Percentiles rank a stretch among this genome's conserved stretches.
These are phyloP conservation scores for Caenorhabditis afra DNA, from an alignment of 2,888 invertebrate genomes.

Conservation along the genomic window DNA sequence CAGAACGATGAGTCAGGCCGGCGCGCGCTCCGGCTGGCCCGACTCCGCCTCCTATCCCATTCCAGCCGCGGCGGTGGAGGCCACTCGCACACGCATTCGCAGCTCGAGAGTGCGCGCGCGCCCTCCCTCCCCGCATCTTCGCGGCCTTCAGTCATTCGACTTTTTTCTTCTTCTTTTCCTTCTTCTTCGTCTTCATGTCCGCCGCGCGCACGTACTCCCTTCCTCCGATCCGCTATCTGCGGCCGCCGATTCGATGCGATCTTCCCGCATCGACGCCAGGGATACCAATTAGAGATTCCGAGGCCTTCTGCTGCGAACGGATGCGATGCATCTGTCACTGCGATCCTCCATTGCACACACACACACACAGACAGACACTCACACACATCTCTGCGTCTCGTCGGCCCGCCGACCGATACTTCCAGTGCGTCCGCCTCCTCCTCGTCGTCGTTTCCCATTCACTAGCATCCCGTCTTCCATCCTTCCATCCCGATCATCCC, in stretches of 20 bases:
- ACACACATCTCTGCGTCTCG: constrained; percentile 47
- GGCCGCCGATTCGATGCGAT: constrained; percentile 34
- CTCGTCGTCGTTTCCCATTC: constrained; percentile 21
- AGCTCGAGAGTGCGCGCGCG: constrained; percentile 1
- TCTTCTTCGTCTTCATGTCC: neutral
- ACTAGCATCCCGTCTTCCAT: constrained; percentile 17
- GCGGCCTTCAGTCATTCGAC: constrained; percentile 13
- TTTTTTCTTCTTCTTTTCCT: no score
- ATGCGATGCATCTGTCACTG: neutral
- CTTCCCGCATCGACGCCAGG: constrained; percentile 14
- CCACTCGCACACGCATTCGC: neutral
- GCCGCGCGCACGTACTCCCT: constrained; percentile 5
- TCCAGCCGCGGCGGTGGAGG: no score
- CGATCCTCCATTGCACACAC: constrained; percentile 37
- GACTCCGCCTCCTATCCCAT: neutral
- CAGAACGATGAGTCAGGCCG: neutral
- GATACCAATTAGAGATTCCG: constrained; percentile 33
- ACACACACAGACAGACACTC: no score
- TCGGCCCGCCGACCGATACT: constrained; percentile 1
- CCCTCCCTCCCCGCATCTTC: constrained; percentile 1
- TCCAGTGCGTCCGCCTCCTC: constrained; percentile 25
- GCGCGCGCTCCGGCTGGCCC: neutral
- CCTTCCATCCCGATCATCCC: constrained; percentile 24
- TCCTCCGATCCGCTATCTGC: constrained; percentile 45
- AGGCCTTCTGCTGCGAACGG: neutral